A percentile compares a stretch with the other conserved stretches of the same genome.
Evolutionary conservation across 2,797 vertebrate species (phyloP).

Genomic region (Pagetopsis macropterus): DNA sequence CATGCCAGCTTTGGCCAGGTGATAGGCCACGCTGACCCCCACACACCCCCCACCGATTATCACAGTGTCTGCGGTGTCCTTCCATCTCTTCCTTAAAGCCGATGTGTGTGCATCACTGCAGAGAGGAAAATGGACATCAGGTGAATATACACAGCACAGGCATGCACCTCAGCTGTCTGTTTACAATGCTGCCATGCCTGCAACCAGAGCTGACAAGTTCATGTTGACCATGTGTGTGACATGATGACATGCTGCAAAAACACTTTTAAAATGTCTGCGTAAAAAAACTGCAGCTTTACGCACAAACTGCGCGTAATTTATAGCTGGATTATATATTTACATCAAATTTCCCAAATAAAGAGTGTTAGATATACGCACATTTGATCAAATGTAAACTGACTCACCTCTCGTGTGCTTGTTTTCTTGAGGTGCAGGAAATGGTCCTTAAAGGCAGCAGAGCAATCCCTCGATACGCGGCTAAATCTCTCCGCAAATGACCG

Average conservation of each 20-base stretch:
- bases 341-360: accelerated
- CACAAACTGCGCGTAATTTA: neutral
- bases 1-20: slow-evolving; percentile 94
- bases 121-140: neutral
- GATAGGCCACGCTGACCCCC: slow-evolving; percentile 94
- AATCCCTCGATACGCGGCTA: slow-evolving; percentile 13
- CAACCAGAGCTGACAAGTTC: neutral
- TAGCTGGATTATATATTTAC: no score
- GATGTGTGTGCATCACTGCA: slow-evolving; percentile 49
- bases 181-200: neutral
- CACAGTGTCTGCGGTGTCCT: slow-evolving; percentile 91
- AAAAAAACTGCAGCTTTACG: slow-evolving; percentile 4
- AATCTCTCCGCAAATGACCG: slow-evolving; percentile 55
- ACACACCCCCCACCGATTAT: slow-evolving; percentile 96
- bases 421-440: slow-evolving; percentile 67
- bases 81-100: slow-evolving; percentile 83
- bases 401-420: slow-evolving; percentile 63
- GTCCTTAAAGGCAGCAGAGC: slow-evolving; percentile 52
- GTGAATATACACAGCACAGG: neutral
- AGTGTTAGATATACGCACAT: neutral
- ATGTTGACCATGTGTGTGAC: neutral
- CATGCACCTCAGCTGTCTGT: neutral
- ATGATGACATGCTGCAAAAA: neutral
- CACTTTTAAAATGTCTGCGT: neutral
- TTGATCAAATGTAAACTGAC: neutral